A percentile compares a stretch with the other conserved stretches of the same genome.
phyloP scores from a whole-genome alignment of 2,797 vertebrate genomes.

The Naso thynnoides region DNA sequence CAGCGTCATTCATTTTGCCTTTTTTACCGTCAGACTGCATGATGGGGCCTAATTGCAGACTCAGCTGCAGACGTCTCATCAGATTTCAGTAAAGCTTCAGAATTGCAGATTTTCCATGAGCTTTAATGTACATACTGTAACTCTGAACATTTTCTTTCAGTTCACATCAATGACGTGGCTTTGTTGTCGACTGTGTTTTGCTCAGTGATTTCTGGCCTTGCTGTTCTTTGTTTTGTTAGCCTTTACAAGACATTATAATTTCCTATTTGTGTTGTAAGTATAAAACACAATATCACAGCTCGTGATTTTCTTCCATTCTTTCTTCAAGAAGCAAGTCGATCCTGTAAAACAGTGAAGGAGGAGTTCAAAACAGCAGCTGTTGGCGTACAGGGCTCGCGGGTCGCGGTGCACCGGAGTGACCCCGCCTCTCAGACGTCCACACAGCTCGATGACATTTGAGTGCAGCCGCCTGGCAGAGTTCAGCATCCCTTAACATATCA shows the following conservation, averaged over 20 bases:
- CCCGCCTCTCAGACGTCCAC: slow-evolving; percentile 71
- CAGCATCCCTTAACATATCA: slow-evolving; percentile 37
- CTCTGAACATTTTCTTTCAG: slow-evolving; percentile 62
- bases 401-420: slow-evolving; percentile 72
- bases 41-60: slow-evolving; percentile 80
- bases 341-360: slow-evolving; percentile 18
- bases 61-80: slow-evolving; percentile 36
- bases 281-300: slow-evolving; percentile 66
- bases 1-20: slow-evolving; percentile 70
- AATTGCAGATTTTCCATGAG: slow-evolving; percentile 36
- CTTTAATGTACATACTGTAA: slow-evolving; percentile 68
- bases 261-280: slow-evolving; percentile 83
- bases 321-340: slow-evolving; percentile 18
- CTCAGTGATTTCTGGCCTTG: slow-evolving; percentile 70
- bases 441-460: slow-evolving; percentile 45
- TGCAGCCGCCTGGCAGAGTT: slow-evolving; percentile 32
- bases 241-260: slow-evolving; percentile 66
- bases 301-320: slow-evolving; percentile 62
- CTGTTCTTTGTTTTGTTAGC: slow-evolving; percentile 70
- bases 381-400: slow-evolving; percentile 38
- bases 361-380: slow-evolving; percentile 36
- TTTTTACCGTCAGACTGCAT: slow-evolving; percentile 84
- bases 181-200: slow-evolving; percentile 72
- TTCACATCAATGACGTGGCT: slow-evolving; percentile 57
- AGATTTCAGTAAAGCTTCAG: not conserved